Conservation (phyloP, 2,797 vertebrate genomes). For the Platyrinchus mystaceus region DNA sequence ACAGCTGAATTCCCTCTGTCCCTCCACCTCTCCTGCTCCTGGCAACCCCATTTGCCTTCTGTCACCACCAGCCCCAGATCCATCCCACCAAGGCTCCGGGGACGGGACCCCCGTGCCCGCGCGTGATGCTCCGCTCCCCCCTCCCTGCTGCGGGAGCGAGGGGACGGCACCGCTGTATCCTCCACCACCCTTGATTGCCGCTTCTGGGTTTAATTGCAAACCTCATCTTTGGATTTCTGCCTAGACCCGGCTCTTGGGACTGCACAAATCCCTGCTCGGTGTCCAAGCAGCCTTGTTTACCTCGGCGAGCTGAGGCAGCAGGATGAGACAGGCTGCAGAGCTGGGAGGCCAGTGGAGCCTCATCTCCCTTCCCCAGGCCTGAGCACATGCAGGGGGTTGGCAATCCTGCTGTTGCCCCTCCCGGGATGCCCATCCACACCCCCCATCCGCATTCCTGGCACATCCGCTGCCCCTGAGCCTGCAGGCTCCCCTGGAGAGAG, state of each 20-base stretch:
- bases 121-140: neutral
- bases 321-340: neutral
- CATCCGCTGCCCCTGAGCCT: neutral
- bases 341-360: neutral
- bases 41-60: neutral
- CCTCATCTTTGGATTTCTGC: constrained; percentile 10
- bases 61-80: neutral
- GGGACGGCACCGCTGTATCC: neutral
- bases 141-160: accelerated
- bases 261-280: neutral
- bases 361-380: neutral
- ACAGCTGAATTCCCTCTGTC: neutral
- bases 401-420: neutral
- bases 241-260: neutral
- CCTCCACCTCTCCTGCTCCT: neutral
- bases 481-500: neutral
- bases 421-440: neutral
- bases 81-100: neutral
- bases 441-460: neutral
- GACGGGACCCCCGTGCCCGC: neutral
- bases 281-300: constrained; percentile 18
- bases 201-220: neutral
- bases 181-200: neutral
- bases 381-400: neutral
- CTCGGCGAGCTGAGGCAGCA: neutral